Percentiles rank a stretch among this genome's conserved stretches.
phyloP scores from a whole-genome alignment of 2,113 vertebrate genomes.

The Brachyhypopomus occidentalis region DNA sequence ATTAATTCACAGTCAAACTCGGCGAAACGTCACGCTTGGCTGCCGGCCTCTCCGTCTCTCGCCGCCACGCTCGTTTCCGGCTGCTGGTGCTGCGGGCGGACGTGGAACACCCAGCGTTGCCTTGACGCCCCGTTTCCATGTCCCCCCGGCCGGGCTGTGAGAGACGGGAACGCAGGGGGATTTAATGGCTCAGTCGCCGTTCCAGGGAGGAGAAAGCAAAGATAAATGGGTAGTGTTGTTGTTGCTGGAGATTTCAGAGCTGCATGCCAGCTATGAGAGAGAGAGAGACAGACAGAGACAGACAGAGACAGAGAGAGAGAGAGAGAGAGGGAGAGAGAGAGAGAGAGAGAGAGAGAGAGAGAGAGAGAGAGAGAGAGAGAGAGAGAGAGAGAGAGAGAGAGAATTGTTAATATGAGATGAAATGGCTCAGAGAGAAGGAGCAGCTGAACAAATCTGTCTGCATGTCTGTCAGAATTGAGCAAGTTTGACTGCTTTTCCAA shows the following conservation, averaged over 20 bases:
- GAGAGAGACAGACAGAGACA: conserved; percentile 46
- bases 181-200: conserved; percentile 40
- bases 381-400: conserved; percentile 46
- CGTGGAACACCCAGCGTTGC: conserved; percentile 11
- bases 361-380: conserved; percentile 28
- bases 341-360: conserved; percentile 34
- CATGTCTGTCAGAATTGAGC: neutral
- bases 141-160: conserved; percentile 58
- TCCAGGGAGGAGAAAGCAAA: conserved; percentile 1
- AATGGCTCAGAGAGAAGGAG: conserved; percentile 40
- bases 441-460: neutral
- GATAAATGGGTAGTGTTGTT: conserved; percentile 32
- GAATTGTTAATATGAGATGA: conserved; percentile 46
- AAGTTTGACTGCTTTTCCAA: neutral
- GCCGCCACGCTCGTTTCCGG: conserved; percentile 23
- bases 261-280: conserved; percentile 23
- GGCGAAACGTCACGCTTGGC: conserved; percentile 22
- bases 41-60: conserved; percentile 4
- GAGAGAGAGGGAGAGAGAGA: conserved; percentile 36
- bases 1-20: conserved; percentile 37
- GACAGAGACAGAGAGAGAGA: conserved; percentile 6
- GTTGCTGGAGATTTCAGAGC: conserved; percentile 28
- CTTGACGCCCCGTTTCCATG: conserved; percentile 32
- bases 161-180: conserved; percentile 34
- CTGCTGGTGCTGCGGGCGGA: neutral